These are phyloP conservation scores for Characodon lateralis DNA, from an alignment of 2,797 vertebrate genomes.

Conservation along the genomic window DNA sequence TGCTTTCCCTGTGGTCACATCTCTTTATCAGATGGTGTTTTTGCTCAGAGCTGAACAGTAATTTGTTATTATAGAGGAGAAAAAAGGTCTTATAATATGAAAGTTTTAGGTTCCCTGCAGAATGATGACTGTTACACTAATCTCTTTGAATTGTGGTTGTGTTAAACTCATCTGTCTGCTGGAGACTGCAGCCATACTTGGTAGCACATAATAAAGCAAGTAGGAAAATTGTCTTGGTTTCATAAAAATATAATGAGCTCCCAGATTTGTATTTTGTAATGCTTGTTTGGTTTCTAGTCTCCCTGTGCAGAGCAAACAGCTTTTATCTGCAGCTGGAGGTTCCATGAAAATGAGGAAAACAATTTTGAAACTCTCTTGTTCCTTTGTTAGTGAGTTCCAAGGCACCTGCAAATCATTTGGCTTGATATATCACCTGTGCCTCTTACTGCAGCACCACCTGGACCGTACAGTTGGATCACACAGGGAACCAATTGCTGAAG, in stretches of 20 bases:
- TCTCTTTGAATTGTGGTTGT: slow-evolving; percentile 1
- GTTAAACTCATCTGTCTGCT: background rate
- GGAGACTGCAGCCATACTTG: background rate
- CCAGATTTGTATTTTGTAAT: background rate
- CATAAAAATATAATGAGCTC: background rate
- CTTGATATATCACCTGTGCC: background rate
- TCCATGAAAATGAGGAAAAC: background rate
- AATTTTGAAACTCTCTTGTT: background rate
- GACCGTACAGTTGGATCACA: background rate
- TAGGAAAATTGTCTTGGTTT: background rate
- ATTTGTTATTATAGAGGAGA: slow-evolving; percentile 22
- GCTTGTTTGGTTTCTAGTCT: background rate
- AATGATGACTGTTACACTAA: slow-evolving; percentile 20
- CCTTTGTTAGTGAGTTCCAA: background rate
- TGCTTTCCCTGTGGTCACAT: slow-evolving; percentile 10
- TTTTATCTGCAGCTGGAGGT: background rate
- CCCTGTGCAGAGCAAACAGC: background rate
- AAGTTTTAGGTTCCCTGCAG: slow-evolving; percentile 15
- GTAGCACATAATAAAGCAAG: background rate
- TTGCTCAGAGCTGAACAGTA: slow-evolving; percentile 31
- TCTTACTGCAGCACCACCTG: slow-evolving; percentile 1
- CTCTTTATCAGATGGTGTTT: slow-evolving; percentile 23
- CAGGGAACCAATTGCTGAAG: background rate
- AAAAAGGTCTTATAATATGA: slow-evolving; percentile 52
- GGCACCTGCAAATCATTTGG: background rate